Conservation (phyloP, 2,113 vertebrate genomes). For the Himantopus leucocephalus region DNA sequence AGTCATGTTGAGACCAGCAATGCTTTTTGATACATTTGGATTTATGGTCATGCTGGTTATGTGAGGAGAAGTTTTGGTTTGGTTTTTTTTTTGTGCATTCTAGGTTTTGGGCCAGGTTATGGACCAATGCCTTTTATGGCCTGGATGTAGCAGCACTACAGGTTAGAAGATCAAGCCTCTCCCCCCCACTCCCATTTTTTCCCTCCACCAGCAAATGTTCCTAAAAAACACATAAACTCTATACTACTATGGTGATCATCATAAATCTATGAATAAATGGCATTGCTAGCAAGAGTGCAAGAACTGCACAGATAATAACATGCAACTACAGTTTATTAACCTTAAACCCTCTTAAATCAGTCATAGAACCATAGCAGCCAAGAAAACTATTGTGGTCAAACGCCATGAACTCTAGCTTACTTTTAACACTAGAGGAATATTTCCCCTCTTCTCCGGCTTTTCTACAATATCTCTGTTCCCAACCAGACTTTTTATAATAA, state of each 20-base stretch:
- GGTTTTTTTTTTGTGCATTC: neutral
- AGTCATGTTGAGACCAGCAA: neutral
- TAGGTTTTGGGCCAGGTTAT: neutral
- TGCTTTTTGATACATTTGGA: neutral
- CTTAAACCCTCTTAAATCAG: conserved; percentile 60
- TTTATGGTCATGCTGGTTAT: neutral
- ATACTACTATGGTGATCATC: neutral
- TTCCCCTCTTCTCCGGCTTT: neutral
- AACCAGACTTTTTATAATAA: conserved; percentile 28
- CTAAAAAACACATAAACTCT: conserved; percentile 16
- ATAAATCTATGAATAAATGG: conserved; percentile 44
- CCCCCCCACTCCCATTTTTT: neutral
- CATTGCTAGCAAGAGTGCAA: conserved; percentile 6
- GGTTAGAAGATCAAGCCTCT: neutral
- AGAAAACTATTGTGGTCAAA: conserved; percentile 70
- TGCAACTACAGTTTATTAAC: conserved; percentile 61
- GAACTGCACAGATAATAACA: conserved; percentile 51
- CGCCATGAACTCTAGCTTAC: conserved; percentile 3
- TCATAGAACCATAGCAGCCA: conserved; percentile 61
- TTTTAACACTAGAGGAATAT: conserved; percentile 38
- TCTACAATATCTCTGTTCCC: neutral
- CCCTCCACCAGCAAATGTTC: neutral
- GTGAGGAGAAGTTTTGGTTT: neutral
- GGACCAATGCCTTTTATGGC: neutral
- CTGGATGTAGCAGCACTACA: neutral